Conservation (phyloP, 1,140 invertebrate species). For the Drosophila persimilis region DNA sequence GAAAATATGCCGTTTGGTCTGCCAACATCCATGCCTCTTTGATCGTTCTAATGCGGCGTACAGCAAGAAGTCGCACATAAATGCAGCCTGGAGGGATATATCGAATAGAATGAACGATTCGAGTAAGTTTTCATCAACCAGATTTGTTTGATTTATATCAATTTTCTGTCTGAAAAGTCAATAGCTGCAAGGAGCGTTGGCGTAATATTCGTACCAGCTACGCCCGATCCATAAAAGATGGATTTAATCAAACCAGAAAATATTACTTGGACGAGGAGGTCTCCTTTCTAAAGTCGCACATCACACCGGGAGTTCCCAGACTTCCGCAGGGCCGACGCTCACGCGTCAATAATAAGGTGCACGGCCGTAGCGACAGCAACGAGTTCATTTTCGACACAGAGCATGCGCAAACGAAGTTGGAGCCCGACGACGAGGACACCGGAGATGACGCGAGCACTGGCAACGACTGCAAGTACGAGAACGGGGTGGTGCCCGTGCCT, state of each 20-base stretch:
- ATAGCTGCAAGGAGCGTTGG: slow-evolving; percentile 71
- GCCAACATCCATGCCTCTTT: slow-evolving; percentile 67
- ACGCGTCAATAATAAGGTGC: slow-evolving; percentile 34
- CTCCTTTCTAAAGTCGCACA: slow-evolving; percentile 59
- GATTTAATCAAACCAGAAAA: slow-evolving; percentile 38
- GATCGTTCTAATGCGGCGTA: slow-evolving; percentile 65
- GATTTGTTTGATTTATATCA: background rate
- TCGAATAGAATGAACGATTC: slow-evolving; percentile 53
- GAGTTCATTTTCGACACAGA: slow-evolving; percentile 19
- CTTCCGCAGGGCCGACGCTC: slow-evolving; percentile 44
- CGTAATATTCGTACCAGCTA: slow-evolving; percentile 71
- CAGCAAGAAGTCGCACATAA: slow-evolving; percentile 59
- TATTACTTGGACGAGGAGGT: slow-evolving; percentile 70
- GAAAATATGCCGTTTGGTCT: slow-evolving; percentile 70
- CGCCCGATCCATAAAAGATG: slow-evolving; percentile 64
- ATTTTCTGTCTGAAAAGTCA: slow-evolving; percentile 31
- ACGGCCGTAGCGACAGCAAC: slow-evolving; percentile 7
- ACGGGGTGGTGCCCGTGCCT: background rate
- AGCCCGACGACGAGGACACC: background rate
- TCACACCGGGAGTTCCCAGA: slow-evolving; percentile 68
- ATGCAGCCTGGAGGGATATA: slow-evolving; percentile 65
- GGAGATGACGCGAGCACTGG: background rate
- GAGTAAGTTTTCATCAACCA: slow-evolving; percentile 35
- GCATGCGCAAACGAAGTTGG: slow-evolving; percentile 56
- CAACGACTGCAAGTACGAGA: too few species aligned